These are phyloP conservation scores for Ranitomeya imitator DNA, from an alignment of 2,113 vertebrate genomes.

Conservation along the genomic window DNA sequence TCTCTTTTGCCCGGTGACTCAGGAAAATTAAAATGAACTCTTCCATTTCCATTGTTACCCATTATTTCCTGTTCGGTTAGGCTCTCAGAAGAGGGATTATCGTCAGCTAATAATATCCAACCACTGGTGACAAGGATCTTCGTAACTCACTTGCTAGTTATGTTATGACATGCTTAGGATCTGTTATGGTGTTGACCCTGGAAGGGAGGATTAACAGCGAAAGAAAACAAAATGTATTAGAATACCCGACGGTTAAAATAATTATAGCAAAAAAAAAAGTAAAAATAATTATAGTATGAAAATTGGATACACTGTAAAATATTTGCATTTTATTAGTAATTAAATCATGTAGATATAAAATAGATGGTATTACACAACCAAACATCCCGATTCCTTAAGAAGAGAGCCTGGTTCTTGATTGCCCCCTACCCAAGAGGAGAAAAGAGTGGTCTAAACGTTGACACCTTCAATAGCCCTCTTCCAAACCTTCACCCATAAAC, in stretches of 20 bases:
- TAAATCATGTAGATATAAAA: too few relatives aligned
- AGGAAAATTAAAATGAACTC: conserved; percentile 20
- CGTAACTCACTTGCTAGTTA: conserved; percentile 11
- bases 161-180: conserved; percentile 33
- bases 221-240: neutral
- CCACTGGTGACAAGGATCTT: conserved; percentile 37
- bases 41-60: conserved; percentile 28
- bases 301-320: neutral
- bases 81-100: conserved; percentile 23
- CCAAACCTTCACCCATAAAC: too few relatives aligned
- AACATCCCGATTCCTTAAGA: too few relatives aligned
- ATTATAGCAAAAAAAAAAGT: neutral
- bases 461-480: too few relatives aligned
- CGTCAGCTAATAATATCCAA: conserved; percentile 30
- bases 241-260: conserved; percentile 16
- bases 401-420: too few relatives aligned
- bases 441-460: too few relatives aligned
- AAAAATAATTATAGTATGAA: neutral
- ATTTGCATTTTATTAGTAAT: neutral
- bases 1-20: conserved; percentile 10
- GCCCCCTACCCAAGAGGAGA: too few relatives aligned
- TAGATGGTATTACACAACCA: too few relatives aligned
- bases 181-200: conserved; percentile 2
- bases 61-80: conserved; percentile 30
- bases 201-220: conserved; percentile 33